Percentiles rank a stretch among this genome's conserved stretches.
phyloP scores from a whole-genome alignment of 2,888 invertebrate genomes.

The Petrophora chlorosata region DNA sequence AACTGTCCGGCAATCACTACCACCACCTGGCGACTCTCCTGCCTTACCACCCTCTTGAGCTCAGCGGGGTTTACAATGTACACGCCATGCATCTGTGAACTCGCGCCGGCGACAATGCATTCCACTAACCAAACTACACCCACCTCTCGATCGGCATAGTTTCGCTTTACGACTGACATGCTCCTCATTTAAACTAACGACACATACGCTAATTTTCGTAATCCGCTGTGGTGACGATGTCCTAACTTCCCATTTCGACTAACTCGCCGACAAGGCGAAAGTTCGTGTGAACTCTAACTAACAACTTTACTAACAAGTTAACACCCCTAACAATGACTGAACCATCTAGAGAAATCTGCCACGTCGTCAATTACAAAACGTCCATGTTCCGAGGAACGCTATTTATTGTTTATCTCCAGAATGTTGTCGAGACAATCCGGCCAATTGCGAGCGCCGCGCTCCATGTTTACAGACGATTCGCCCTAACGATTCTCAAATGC shows the following conservation, averaged over 20 bases:
- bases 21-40: slow-evolving; percentile 85
- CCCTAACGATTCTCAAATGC: slow-evolving; percentile 81
- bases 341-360: slow-evolving; percentile 80
- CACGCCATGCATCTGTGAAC: slow-evolving; percentile 92
- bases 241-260: slow-evolving; percentile 71
- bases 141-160: slow-evolving; percentile 58
- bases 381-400: slow-evolving; percentile 75
- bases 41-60: slow-evolving; percentile 87
- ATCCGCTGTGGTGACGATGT: slow-evolving; percentile 71
- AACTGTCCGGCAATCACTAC: slow-evolving; percentile 85
- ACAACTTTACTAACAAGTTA: slow-evolving; percentile 80
- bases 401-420: slow-evolving; percentile 76
- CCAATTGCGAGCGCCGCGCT: slow-evolving; percentile 71
- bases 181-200: slow-evolving; percentile 63
- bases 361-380: slow-evolving; percentile 77
- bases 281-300: slow-evolving; percentile 76
- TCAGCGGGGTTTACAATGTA: slow-evolving; percentile 87
- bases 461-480: slow-evolving; percentile 75
- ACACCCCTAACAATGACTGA: slow-evolving; percentile 81
- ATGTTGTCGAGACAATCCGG: slow-evolving; percentile 72
- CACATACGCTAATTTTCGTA: slow-evolving; percentile 68
- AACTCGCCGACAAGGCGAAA: slow-evolving; percentile 70
- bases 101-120: slow-evolving; percentile 80
- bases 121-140: slow-evolving; percentile 74
- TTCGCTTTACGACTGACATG: slow-evolving; percentile 62